Percentiles rank a stretch among this genome's conserved stretches.
These are phyloP conservation scores for Tethea ocularis DNA, from an alignment of 2,888 invertebrate species.

Conservation along the genomic window DNA sequence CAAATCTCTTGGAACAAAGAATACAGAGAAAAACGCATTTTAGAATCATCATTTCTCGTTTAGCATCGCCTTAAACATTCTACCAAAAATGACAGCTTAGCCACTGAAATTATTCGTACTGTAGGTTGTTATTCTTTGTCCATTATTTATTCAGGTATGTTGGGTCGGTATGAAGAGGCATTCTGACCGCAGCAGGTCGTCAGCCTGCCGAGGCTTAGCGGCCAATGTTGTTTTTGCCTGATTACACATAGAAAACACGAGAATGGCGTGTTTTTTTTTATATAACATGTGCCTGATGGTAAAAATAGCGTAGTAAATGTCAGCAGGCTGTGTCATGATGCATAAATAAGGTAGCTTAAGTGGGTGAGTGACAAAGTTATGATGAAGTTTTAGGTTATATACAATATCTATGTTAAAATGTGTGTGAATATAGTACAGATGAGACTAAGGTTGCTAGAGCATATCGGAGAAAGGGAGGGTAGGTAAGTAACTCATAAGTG, in stretches of 20 bases:
- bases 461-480: too few species aligned
- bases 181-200: not conserved
- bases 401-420: too few species aligned
- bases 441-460: too few species aligned
- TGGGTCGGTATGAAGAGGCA: not conserved
- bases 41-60: too few species aligned
- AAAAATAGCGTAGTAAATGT: constrained; percentile 1
- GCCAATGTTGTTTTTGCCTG: constrained; percentile 19
- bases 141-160: constrained; percentile 8
- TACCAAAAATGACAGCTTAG: not conserved
- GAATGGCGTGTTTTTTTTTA: not conserved
- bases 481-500: too few species aligned
- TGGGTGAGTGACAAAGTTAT: not conserved
- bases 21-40: too few species aligned
- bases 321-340: not conserved
- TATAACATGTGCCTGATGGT: not conserved
- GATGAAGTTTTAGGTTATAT: not conserved
- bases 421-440: too few species aligned
- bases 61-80: not conserved
- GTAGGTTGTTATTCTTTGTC: not conserved
- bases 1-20: too few species aligned
- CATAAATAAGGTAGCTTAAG: not conserved
- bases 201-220: constrained; percentile 13
- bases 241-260: constrained; percentile 18
- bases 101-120: not conserved